These are phyloP conservation scores for Eutrigla gurnardus DNA, from an alignment of 2,797 vertebrate genomes.

Conservation along the genomic window DNA sequence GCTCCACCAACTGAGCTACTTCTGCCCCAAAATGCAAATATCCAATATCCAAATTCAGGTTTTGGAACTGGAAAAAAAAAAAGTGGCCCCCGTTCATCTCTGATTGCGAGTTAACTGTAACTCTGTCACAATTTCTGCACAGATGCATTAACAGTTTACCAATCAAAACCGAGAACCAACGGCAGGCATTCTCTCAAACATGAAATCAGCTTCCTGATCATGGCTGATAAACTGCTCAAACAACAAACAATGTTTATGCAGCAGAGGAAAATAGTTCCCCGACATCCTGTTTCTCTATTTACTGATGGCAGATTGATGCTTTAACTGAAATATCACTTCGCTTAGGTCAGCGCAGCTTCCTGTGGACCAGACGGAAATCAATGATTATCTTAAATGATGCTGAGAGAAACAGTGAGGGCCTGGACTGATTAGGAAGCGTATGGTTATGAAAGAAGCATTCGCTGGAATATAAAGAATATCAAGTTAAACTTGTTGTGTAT, in stretches of 20 bases:
- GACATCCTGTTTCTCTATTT: conserved; percentile 30
- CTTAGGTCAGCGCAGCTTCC: conserved; percentile 50
- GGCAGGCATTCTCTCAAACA: neutral
- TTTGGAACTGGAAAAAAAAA: neutral
- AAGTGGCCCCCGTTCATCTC: neutral
- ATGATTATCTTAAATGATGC: conserved; percentile 43
- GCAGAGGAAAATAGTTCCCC: conserved; percentile 10
- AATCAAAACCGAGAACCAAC: neutral
- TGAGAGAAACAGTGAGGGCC: conserved; percentile 30
- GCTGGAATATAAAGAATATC: neutral
- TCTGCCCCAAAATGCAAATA: too few species aligned
- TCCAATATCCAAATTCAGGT: too few species aligned
- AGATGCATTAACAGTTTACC: conserved; percentile 10
- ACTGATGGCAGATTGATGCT: conserved; percentile 28
- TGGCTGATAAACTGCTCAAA: conserved; percentile 1
- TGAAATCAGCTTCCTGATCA: conserved; percentile 5
- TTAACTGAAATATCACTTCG: conserved; percentile 50
- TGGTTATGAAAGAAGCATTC: neutral
- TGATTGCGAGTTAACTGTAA: neutral
- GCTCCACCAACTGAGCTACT: too few species aligned
- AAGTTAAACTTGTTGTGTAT: neutral
- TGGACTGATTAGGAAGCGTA: conserved; percentile 7
- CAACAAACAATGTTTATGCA: conserved; percentile 18
- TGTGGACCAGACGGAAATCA: conserved; percentile 39
- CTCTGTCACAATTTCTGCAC: neutral